Percentiles rank a stretch among this genome's conserved stretches.
Conservation (phyloP, 2,113 vertebrate species). For the Rhadina sibilatrix region DNA sequence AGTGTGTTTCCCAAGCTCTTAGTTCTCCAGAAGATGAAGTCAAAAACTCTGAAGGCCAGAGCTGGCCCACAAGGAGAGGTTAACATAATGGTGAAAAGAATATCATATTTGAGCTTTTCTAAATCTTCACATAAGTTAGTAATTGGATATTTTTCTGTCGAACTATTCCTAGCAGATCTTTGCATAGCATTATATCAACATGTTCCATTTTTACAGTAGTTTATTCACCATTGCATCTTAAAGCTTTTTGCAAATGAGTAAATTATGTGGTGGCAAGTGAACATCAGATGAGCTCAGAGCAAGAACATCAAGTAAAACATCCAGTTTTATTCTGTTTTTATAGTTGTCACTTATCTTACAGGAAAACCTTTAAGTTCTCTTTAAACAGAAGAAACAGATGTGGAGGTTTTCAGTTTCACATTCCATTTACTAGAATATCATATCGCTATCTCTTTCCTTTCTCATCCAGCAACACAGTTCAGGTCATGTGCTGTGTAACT, state of each 20-base stretch:
- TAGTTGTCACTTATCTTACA: not conserved
- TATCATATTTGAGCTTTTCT: not conserved
- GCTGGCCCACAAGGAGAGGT: not conserved
- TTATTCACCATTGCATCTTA: not conserved
- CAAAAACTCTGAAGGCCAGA: not conserved
- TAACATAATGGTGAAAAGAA: not conserved
- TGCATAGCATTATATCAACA: not conserved
- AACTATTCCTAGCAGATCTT: not conserved
- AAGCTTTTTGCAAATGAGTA: slow-evolving; percentile 1
- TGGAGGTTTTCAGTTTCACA: not conserved
- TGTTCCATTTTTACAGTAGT: not conserved
- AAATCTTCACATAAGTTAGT: not conserved
- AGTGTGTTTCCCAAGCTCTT: not conserved
- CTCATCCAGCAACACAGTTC: not conserved
- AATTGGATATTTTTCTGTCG: not conserved
- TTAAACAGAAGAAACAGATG: not conserved
- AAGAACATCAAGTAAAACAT: not conserved
- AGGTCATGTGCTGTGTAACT: not conserved
- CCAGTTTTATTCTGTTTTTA: not conserved
- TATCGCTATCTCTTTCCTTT: not conserved
- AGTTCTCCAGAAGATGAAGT: not conserved
- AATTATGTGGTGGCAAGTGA: not conserved
- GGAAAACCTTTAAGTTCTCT: not conserved
- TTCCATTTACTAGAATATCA: not conserved
- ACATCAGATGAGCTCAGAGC: not conserved